Evolutionary conservation across 2,888 invertebrate genomes (phyloP).

Genomic region (Petrolisthes cinctipes): DNA sequence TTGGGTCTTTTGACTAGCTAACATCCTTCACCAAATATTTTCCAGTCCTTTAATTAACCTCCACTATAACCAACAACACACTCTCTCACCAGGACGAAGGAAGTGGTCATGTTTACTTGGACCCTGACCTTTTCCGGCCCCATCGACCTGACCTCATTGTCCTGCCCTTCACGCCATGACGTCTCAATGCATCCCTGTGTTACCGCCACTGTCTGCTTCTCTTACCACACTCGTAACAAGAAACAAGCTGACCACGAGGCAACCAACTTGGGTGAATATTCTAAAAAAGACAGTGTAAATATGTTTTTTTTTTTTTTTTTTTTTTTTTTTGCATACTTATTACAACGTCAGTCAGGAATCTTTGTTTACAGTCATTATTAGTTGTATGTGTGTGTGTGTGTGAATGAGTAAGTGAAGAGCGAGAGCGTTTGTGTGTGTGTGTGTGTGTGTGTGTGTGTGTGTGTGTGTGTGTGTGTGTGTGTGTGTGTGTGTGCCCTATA

Average conservation of each 20-base stretch:
- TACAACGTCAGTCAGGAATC: too few species aligned
- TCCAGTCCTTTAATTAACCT: too few species aligned
- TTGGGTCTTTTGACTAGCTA: too few species aligned
- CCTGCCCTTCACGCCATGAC: neutral
- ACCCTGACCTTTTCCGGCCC: neutral
- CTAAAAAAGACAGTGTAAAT: too few species aligned
- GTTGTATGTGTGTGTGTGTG: neutral
- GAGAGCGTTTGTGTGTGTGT: too few species aligned
- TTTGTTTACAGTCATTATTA: too few species aligned
- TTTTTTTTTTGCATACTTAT: too few species aligned
- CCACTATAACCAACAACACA: neutral
- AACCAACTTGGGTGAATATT: neutral
- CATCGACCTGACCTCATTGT: neutral
- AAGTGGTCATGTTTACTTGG: neutral
- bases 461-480: conserved; percentile 11
- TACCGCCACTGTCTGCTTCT: neutral
- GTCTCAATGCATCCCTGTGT: neutral
- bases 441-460: too few species aligned
- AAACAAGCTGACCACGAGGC: neutral
- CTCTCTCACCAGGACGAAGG: neutral
- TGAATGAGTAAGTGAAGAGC: neutral
- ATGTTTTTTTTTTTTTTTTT: too few species aligned
- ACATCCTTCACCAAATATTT: too few species aligned
- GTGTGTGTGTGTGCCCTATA: neutral
- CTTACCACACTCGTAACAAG: neutral